phyloP scores from a whole-genome alignment of 2,888 invertebrate genomes.

The Willowsia nigromaculata region DNA sequence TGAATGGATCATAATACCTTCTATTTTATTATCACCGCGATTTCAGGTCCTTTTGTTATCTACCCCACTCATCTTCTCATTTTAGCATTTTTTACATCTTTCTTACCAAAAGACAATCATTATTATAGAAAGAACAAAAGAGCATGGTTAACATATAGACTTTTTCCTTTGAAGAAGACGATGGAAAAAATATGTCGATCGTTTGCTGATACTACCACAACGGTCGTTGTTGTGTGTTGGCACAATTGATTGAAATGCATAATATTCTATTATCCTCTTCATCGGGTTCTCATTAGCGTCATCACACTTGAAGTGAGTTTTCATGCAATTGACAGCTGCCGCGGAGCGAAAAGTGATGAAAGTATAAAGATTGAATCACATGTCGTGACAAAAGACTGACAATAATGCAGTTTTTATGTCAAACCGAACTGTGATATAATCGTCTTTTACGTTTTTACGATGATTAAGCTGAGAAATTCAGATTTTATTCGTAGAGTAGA shows the following conservation, averaged over 20 bases:
- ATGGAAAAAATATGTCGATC: conserved; percentile 21
- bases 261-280: no score
- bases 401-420: background rate
- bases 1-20: conserved; percentile 35
- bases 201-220: background rate
- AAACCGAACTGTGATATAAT: background rate
- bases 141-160: background rate
- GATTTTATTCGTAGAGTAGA: no score
- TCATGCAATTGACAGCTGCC: conserved; percentile 63
- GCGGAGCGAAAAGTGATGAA: conserved; percentile 3
- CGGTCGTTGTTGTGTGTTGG: background rate
- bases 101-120: conserved; percentile 39
- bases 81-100: conserved; percentile 32
- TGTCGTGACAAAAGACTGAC: conserved; percentile 49
- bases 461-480: no score
- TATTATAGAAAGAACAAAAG: conserved; percentile 5
- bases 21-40: conserved; percentile 19
- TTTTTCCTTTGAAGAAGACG: background rate
- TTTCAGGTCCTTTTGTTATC: conserved; percentile 20
- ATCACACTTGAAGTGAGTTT: conserved; percentile 47
- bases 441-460: no score
- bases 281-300: conserved; percentile 63
- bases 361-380: conserved; percentile 16
- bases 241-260: conserved; percentile 47
- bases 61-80: conserved; percentile 37